phyloP scores from a whole-genome alignment of 2,888 invertebrate species.

The Mythimna loreyi region DNA sequence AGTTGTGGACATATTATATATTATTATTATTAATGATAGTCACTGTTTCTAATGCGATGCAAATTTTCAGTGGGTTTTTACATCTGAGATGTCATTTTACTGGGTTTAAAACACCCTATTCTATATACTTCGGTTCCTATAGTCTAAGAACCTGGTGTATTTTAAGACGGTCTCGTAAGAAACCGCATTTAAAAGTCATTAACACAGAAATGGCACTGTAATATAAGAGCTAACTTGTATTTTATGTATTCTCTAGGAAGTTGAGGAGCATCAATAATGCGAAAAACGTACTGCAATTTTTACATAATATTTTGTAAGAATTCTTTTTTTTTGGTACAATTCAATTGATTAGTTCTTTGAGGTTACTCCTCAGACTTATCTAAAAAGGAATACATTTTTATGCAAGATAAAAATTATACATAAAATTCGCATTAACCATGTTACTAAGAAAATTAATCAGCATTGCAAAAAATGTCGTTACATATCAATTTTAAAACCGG shows the following conservation, averaged over 20 bases:
- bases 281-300: constrained; percentile 11
- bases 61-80: too few species aligned
- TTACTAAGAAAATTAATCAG: constrained; percentile 44
- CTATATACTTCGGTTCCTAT: background rate
- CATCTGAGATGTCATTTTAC: background rate
- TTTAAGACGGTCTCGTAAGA: constrained; percentile 8
- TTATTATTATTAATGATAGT: too few species aligned
- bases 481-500: constrained; percentile 19
- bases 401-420: constrained; percentile 36
- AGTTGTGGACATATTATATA: too few species aligned
- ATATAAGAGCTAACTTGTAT: constrained; percentile 10
- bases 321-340: background rate
- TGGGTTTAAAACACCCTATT: background rate
- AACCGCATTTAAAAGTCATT: constrained; percentile 37
- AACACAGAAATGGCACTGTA: constrained; percentile 24
- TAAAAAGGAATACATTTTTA: constrained; percentile 15
- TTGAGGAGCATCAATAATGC: constrained; percentile 13
- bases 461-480: constrained; percentile 29
- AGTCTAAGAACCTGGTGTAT: constrained; percentile 8
- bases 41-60: too few species aligned
- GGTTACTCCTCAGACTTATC: constrained; percentile 7
- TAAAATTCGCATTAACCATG: constrained; percentile 38
- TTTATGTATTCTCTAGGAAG: constrained; percentile 18
- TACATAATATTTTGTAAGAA: background rate
- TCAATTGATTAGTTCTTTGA: constrained; percentile 4